phyloP scores from a whole-genome alignment of 92 coral and sea anemone genomes.

The Porites cylindrica region DNA sequence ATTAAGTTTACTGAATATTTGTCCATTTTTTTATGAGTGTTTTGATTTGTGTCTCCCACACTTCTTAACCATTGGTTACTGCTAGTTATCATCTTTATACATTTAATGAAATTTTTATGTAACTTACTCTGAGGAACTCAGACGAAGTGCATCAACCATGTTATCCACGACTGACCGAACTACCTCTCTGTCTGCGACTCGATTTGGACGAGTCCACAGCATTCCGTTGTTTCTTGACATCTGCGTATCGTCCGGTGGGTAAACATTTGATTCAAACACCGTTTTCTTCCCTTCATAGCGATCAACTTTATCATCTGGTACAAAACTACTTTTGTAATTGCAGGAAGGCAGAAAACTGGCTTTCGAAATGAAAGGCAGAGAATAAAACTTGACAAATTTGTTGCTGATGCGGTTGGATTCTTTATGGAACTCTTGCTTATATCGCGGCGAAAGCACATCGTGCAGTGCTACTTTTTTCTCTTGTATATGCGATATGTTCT shows the following conservation, averaged over 20 bases:
- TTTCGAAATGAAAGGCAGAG: slow-evolving; percentile 20
- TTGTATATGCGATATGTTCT: neutral
- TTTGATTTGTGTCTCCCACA: too few relatives aligned
- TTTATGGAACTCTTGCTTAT: neutral
- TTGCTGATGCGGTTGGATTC: neutral
- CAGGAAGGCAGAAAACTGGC: neutral
- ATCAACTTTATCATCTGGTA: neutral
- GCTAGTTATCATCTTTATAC: too few relatives aligned
- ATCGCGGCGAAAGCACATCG: neutral
- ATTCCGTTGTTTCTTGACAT: neutral
- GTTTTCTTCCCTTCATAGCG: neutral
- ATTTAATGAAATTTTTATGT: neutral
- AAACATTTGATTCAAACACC: slow-evolving; percentile 11
- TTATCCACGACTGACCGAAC: slow-evolving; percentile 9
- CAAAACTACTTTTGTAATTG: neutral
- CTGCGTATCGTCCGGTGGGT: slow-evolving; percentile 5
- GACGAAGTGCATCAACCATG: neutral
- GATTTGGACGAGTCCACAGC: neutral
- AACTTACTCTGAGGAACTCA: slow-evolving; percentile 13
- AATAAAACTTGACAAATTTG: slow-evolving; percentile 3
- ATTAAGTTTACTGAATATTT: too few relatives aligned
- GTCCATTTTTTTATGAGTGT: too few relatives aligned
- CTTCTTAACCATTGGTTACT: too few relatives aligned
- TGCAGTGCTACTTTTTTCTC: slow-evolving; percentile 5
- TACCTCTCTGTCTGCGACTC: neutral